Conservation (phyloP, 2,888 invertebrate genomes). For the Drosophila falleni region DNA sequence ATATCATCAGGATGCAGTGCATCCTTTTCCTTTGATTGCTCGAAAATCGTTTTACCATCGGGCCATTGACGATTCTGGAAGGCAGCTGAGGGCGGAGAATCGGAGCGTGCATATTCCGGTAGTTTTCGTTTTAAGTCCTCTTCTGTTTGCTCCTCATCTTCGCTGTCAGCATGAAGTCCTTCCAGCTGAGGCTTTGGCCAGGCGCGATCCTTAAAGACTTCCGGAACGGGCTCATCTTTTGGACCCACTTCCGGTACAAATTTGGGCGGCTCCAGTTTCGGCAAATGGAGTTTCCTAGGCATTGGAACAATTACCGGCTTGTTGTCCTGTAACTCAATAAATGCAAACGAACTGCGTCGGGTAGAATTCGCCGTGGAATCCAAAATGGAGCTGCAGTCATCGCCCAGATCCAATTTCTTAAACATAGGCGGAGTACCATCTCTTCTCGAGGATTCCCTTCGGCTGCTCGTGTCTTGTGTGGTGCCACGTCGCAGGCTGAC, state of each 20-base stretch:
- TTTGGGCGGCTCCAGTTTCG: conserved; percentile 65
- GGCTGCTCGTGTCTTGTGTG: conserved; percentile 65
- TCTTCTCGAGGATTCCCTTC: conserved; percentile 43
- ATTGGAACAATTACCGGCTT: conserved; percentile 79
- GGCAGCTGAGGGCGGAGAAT: conserved; percentile 68
- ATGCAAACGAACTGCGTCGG: conserved; percentile 82
- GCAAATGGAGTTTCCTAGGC: conserved; percentile 77
- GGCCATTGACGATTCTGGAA: conserved; percentile 81
- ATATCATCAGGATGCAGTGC: conserved; percentile 53
- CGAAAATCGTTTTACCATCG: conserved; percentile 76
- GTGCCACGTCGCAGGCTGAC: conserved; percentile 49
- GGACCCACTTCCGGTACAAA: conserved; percentile 61
- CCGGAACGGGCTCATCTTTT: conserved; percentile 62
- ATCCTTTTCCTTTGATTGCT: conserved; percentile 37
- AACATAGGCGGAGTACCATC: conserved; percentile 79
- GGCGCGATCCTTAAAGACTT: conserved; percentile 75
- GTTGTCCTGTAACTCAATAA: conserved; percentile 81
- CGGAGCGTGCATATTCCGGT: conserved; percentile 70
- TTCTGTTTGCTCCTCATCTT: conserved; percentile 45
- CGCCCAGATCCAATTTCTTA: conserved; percentile 72
- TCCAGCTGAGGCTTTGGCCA: conserved; percentile 74
- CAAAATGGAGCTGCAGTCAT: conserved; percentile 50
- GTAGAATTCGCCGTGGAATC: conserved; percentile 68
- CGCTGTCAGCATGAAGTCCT: conserved; percentile 34
- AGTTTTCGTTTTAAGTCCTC: conserved; percentile 40